Base-by-base conservation (phyloP, 2,888 invertebrate species). In the Cancer borealis region DNA sequence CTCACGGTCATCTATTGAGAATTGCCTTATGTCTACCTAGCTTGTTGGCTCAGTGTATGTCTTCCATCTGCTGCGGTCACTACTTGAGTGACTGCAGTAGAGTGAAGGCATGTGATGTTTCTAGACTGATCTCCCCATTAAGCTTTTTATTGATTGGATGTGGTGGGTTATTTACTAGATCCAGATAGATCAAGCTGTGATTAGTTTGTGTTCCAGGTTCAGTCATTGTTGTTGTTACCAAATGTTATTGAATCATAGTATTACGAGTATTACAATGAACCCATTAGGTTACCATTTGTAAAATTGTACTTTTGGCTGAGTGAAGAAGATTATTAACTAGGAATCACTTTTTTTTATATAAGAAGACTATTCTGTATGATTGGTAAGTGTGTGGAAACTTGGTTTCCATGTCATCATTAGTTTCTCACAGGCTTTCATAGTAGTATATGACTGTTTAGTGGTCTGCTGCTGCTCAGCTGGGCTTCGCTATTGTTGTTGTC, bases 1-100 rank as follows among this genome's bases (percentile, higher is more conserved):
- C 94, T 94, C 93, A 93, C 30, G 93, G 91, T 94, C 92, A 94
- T 88, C 89, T 91, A 0, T 73, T 73, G 4, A 73, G 73, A 73
- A 73, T 21, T 73, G 73, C 73, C 73, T 39, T 84, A 30, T 84
- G 84, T 39, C 84, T 39, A 84, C 39, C 66, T n/a, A 84, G 39
- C 84, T 84, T 84, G 84, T 84, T 84, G 84, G 14, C 39, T 84
- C 39, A 84, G 3, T 84, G 6, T 39, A 10, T 79, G 30, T 30
- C 84, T 39, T 84, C 84, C 30, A 84, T 39, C 39, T 84, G 84
- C 84, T 84, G 84, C 30, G 39, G 84, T 73, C 73, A 73, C 73
- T 73, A 26, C n/a, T 4, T 73, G n/a, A 73, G 73, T 73, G 73
- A 73, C 73, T n/a, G 73, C 73, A 73, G 73, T 73, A 26, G 73